Conservation (phyloP, 37 sponge, comb jelly and placozoan genomes). For the Dysidea cf. avara region DNA sequence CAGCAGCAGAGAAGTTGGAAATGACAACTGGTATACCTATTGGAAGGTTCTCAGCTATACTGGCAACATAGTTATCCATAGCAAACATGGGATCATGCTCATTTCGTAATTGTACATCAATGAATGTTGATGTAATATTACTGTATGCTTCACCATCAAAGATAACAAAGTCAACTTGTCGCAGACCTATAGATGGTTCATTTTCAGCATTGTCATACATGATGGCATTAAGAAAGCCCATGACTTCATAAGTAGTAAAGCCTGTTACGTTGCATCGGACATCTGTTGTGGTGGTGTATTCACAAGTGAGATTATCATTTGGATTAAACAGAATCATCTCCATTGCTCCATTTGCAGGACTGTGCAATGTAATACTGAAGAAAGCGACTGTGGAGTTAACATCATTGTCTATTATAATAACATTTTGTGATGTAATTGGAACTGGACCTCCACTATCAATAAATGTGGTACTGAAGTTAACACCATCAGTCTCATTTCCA, state of each 20-base stretch:
- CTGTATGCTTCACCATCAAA: conserved; percentile 55
- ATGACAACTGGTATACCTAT: background rate
- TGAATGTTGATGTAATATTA: conserved; percentile 14
- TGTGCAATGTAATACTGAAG: conserved; percentile 31
- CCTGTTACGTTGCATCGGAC: background rate
- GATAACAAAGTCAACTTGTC: conserved; percentile 34
- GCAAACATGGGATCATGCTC: conserved; percentile 54
- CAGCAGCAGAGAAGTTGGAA: conserved; percentile 29
- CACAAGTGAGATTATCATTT: too few relatives aligned
- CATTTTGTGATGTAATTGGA: conserved; percentile 58
- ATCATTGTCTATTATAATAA: conserved; percentile 65
- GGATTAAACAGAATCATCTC: too few relatives aligned
- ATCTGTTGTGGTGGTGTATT: background rate
- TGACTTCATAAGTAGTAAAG: background rate
- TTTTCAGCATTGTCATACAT: conserved; percentile 35
- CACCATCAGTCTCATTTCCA: conserved; percentile 1
- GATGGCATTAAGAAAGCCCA: conserved; percentile 25
- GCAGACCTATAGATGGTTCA: conserved; percentile 44
- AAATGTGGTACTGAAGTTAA: conserved; percentile 43
- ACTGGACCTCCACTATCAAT: conserved; percentile 44
- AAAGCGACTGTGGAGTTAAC: background rate
- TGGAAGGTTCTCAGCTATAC: conserved; percentile 7
- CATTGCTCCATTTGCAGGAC: conserved; percentile 32
- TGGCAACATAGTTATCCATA: background rate
- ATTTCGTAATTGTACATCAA: conserved; percentile 32